Base-by-base conservation (phyloP, 2,113 vertebrate genomes). In the Taurulus bubalis region DNA sequence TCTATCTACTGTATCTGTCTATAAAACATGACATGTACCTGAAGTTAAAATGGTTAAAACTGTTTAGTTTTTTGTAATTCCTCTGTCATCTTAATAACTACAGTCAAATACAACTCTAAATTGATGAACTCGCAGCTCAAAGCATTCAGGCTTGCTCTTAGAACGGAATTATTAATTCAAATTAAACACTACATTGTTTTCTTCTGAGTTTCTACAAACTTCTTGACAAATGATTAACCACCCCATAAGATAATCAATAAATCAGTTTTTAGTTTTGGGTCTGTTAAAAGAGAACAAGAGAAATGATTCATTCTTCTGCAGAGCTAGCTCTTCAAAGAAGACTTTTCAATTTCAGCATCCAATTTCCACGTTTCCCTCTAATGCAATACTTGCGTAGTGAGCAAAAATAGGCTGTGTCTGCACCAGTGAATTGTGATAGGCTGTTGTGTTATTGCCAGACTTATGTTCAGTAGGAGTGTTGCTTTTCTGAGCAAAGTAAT, bases 401-500 rank as follows among this genome's bases (percentile, higher is more conserved):
- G 82, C 82, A 89, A 89, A 91, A 91, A 86, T 82, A 89, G 88
- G 51, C 82, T 83, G 66, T 71, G 68, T 87, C 81, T 90, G 89
- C 85, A 88, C 92, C 93, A 89, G 65, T 92, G 93, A 91, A 55
- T 92, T 89, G 79, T 87, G 87, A 93, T 90, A 83, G 86, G 85
- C 81, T 93, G 91, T 90, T 91, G 87, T 93, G 83, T 90, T 90
- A 80, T 72, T 53, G 82, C 84, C 81, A 85, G 85, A 87, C 79
- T 83, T 80, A 66, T 87, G 79, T 90, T 87, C 80, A 79, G 76
- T 80, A 77, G 80, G 60, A 86, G 86, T 77, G 77, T 84, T 92
- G 87, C 89, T 89, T 90, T 87, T 89, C 74, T 67, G 83, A 92
- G 87, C 87, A 93, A 94, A 93, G 92, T 94, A 95, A 94, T 95